A percentile compares a stretch with the other conserved stretches of the same genome.
These are phyloP conservation scores for Glyphotaelius pellucidus DNA, from an alignment of 2,888 invertebrate species.

Conservation along the genomic window DNA sequence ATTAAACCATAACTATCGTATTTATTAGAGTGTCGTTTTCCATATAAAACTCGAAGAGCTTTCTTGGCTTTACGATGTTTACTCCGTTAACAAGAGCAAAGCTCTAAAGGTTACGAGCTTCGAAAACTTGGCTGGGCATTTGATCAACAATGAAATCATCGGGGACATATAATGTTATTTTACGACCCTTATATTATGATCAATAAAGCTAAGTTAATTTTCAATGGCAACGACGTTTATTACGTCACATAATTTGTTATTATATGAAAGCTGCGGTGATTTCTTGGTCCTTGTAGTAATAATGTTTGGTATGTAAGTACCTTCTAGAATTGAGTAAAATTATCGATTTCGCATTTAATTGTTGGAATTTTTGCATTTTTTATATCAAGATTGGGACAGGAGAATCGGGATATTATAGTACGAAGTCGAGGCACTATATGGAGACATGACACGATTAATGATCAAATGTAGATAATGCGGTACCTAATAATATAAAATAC, in stretches of 20 bases:
- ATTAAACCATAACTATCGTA: slow-evolving; percentile 12
- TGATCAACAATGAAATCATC: slow-evolving; percentile 37
- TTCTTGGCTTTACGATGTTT: slow-evolving; percentile 44
- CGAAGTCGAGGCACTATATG: too few species aligned
- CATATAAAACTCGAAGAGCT: slow-evolving; percentile 5
- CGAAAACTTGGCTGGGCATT: slow-evolving; percentile 21
- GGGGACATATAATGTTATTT: slow-evolving; percentile 40
- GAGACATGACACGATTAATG: too few species aligned
- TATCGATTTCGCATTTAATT: not conserved
- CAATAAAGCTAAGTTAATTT: slow-evolving; percentile 12
- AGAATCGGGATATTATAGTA: too few species aligned
- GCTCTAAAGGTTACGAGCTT: slow-evolving; percentile 23
- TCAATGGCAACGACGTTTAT: slow-evolving; percentile 16
- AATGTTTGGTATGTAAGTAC: not conserved
- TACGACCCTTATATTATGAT: slow-evolving; percentile 39
- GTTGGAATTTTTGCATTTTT: not conserved
- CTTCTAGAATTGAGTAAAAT: not conserved
- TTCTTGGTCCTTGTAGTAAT: not conserved
- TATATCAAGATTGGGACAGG: too few species aligned
- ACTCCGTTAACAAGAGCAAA: slow-evolving; percentile 49
- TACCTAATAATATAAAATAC: too few species aligned
- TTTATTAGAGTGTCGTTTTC: not conserved
- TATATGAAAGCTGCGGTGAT: not conserved
- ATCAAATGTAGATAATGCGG: too few species aligned
- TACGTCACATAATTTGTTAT: not conserved